Base-by-base conservation (phyloP, 2,888 invertebrate species). In the Odontomyia ornata region DNA sequence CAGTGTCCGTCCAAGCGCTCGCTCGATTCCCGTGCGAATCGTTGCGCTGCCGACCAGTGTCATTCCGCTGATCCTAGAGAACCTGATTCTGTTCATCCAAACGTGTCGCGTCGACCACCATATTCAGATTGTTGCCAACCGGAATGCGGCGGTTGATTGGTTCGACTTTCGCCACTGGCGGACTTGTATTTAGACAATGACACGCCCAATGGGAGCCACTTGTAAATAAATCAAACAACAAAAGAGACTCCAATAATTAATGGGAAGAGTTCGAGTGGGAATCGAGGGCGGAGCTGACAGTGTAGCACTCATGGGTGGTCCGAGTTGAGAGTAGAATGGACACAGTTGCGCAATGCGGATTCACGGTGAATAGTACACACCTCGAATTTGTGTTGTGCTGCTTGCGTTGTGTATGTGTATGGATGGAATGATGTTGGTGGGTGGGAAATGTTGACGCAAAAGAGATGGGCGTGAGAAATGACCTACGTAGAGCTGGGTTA, bases 381-480 rank as follows among this genome's bases (percentile, higher is more conserved):
- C 60, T 25, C 9, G 1, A n/a, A 23, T 25, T 5, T 60, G 60
- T n/a, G 60, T 60, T 25, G 21, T 60, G 11, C 15, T 52, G 52
- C 52, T 52, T 15, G 52, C 18, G 15, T 18, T 18, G 0, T n/a
- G n/a, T 15, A 52, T 4, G 18, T n/a, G 7, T 5, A 15, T 52
- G 3, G 52, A 4, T 52, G 4, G 52, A 9, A 60, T n/a, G n/a
- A n/a, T n/a, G 65, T 2, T n/a, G 23, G 13, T 46, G 13, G 69
- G 69, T 23, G 47, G 46, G 47, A 2, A 43, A 9, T 47, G 47
- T 64, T 36, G 28, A 7, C 46, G 13, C 4, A 15, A 69, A 23
- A n/a, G 46, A 46, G 69, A 46, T 25, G 21, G 69, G 11, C 69
- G 69, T 69, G 69, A 69, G 69, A 69, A 69, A 46, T 21, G 11